These are phyloP conservation scores for Procambarus virginalis DNA, from an alignment of 1,140 invertebrate genomes.

Conservation along the genomic window DNA sequence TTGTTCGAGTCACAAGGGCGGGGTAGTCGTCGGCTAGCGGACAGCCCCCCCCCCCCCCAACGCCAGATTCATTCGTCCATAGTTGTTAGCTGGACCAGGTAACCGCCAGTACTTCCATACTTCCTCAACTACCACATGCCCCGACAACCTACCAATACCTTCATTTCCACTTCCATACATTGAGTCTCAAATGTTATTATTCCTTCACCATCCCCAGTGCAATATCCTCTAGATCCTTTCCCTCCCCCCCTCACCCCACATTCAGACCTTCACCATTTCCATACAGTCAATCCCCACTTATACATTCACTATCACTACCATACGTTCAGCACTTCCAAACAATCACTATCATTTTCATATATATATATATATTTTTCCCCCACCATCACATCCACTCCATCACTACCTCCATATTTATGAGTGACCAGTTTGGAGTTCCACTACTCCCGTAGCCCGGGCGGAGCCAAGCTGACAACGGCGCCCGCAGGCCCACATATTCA, in stretches of 20 bases:
- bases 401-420: not conserved
- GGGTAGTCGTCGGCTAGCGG: not conserved
- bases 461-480: no score
- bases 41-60: not conserved
- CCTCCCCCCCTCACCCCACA: no score
- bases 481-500: no score
- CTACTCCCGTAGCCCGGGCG: no score
- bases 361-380: no score
- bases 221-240: no score
- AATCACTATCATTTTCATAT: not conserved
- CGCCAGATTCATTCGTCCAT: conserved; percentile 25
- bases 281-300: not conserved
- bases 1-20: not conserved
- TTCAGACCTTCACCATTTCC: not conserved
- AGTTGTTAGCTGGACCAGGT: not conserved
- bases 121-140: not conserved
- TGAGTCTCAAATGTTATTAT: no score
- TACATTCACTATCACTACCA: not conserved
- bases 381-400: not conserved
- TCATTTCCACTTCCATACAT: no score
- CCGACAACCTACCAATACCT: no score
- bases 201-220: no score
- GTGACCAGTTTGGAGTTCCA: no score
- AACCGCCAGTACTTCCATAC: not conserved
- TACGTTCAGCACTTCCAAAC: not conserved